Evolutionary conservation across 2,113 vertebrate genomes (phyloP), one percentile per base, ranked within the genome.

Genomic region (Scytalopus superciliaris): DNA sequence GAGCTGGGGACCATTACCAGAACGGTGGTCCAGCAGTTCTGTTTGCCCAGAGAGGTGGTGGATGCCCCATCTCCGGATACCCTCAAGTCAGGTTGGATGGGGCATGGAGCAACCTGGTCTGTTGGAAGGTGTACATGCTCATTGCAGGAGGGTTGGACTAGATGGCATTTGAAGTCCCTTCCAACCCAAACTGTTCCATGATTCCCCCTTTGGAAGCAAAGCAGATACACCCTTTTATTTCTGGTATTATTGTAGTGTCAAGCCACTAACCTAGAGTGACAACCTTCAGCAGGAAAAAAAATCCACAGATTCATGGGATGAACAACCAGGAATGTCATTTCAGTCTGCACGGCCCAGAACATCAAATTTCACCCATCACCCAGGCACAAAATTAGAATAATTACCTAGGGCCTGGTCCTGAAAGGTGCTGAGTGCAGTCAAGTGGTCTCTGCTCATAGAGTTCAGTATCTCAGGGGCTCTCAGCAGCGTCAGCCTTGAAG

Each of bases 331-430:
- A 67, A 39, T 28, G 17, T n/a, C 2, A 28, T 35, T 72, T 66
- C n/a, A 14, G 33, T 53, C 27, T 42, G 27, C 37, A 63, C 9
- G 52, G 28, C 37, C 40, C 66, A 87, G 22, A 82, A 57, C 14
- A 55, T 15, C 19, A 35, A n/a, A 79, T 45, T 67, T 95, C 35
- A 74, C 66, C 19, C n/a, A 17, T 49, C 24, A 42, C 5, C 23
- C 21, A 63, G n/a, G 35, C 30, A 84, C 25, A 87, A 37, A 87
- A 79, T 50, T 24, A 53, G 30, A 84, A 69, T 33, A 73, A 89
- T 95, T 96, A 96, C 94, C 93, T 94, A 66, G 70, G 66, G 72
- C 56, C n/a, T 50, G 89, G 89, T 96, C 62, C 78, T 87, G 77
- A 69, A 92, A 96, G 87, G 77, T 79, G 87, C 89, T 83, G 81